Conservation (phyloP, 2,113 vertebrate genomes). For the Herpailurus yagouaroundi region DNA sequence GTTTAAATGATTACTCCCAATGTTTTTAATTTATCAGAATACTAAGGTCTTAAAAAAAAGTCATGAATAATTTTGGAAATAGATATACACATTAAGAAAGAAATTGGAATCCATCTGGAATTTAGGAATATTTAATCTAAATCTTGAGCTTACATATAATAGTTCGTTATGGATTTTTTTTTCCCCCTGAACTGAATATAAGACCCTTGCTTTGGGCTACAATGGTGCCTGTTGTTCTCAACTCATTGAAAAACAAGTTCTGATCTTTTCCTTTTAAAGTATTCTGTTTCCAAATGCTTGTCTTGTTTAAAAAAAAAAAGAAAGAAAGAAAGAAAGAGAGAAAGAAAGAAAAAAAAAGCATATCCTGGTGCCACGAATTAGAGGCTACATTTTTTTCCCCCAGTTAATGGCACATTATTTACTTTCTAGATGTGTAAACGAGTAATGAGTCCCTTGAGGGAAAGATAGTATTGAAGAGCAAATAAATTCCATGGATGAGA, state of each 20-base stretch:
- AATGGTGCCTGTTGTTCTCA: constrained; percentile 70
- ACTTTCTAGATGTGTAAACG: constrained; percentile 59
- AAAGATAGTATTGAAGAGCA: constrained; percentile 60
- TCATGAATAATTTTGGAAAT: constrained; percentile 54
- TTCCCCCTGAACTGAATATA: background rate
- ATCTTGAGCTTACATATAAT: background rate
- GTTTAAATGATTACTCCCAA: background rate
- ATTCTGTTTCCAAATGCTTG: constrained; percentile 73
- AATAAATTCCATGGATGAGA: constrained; percentile 58
- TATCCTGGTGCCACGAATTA: constrained; percentile 43
- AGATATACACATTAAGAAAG: constrained; percentile 46
- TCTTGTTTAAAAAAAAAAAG: constrained; percentile 40
- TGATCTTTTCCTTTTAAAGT: constrained; percentile 77
- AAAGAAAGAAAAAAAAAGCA: background rate
- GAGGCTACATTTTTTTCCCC: background rate
- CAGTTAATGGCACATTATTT: constrained; percentile 46
- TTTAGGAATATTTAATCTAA: constrained; percentile 57
- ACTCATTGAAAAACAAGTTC: constrained; percentile 72
- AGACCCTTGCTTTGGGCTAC: constrained; percentile 61
- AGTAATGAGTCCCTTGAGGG: constrained; percentile 27
- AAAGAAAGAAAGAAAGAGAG: too few relatives aligned
- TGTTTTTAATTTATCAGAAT: constrained; percentile 15
- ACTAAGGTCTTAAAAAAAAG: background rate
- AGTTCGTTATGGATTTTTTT: background rate
- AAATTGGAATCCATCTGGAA: constrained; percentile 47